Base-by-base conservation (phyloP, 2,797 vertebrate genomes). In the Sandelia bainsii region DNA sequence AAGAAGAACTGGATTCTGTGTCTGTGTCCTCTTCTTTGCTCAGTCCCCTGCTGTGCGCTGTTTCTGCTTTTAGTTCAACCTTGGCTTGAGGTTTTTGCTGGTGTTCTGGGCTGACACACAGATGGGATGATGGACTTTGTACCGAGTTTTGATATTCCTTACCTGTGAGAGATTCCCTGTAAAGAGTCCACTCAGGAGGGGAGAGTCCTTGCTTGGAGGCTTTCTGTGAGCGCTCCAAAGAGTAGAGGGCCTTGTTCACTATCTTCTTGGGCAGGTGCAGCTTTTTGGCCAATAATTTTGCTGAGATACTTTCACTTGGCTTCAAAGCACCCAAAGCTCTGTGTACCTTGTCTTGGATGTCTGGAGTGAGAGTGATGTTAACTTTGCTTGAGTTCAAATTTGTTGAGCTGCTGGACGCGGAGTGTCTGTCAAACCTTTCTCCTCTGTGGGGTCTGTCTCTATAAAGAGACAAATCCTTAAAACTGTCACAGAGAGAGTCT, bases 181-280 rank as follows among this genome's bases (percentile, higher is more conserved):
- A 73, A 1, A 94, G 39, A 20, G 86, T 93, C 98, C 98, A 99
- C 86, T 92, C 60, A 0, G 98, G 98, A 0, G 96, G 96, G 0
- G 0, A 77, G 0, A 86, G 89, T 4, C 45, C 91, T 13, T 82
- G 77, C 57, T 81, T 96, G 0, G 37, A 85, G 34, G 96, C 83
- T 77, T 86, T 91, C 0, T 95, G 91, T 8, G 67, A 88, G 1
- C 1, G 57, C 7, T 87, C 82, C 10, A 99, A 94, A 9, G 87
- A 83, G 62, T 99, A 99, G 1, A 99, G 82, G 8, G 87, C 53
- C 2, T 86, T 86, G 79, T 99, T 99, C 80, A 98, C 79, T 0
- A 94, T 80, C 8, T 93, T 97, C 85, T 97, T 99, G 0, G 90
- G 90, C 11, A 89, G 59, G 11, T 40, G 76, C 3, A 98, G 92